phyloP scores from a whole-genome alignment of 2,113 vertebrate genomes.

The Pardalotus punctatus region DNA sequence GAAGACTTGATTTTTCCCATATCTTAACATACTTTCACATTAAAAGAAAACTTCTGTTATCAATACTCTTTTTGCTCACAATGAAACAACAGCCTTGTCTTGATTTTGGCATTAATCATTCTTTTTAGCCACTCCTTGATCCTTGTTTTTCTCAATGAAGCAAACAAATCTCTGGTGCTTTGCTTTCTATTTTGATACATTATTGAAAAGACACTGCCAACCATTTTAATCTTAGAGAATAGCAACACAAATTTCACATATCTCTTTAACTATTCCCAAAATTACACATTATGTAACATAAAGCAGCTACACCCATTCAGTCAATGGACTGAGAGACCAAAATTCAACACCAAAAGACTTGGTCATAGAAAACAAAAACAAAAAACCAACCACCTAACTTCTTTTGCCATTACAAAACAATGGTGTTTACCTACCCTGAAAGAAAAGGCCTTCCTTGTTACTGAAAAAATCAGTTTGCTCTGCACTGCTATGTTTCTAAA shows the following conservation, averaged over 20 bases:
- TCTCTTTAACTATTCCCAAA: background rate
- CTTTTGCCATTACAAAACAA: background rate
- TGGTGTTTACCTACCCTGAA: background rate
- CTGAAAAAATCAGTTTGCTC: conserved; percentile 10
- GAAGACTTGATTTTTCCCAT: background rate
- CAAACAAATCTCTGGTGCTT: background rate
- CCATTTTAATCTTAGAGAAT: background rate
- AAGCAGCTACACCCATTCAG: background rate
- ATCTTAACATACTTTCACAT: background rate
- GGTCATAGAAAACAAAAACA: background rate
- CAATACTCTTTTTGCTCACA: background rate
- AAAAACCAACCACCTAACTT: background rate
- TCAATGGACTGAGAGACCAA: background rate
- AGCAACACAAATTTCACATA: background rate
- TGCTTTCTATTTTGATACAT: background rate
- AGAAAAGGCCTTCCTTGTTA: background rate
- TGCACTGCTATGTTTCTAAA: conserved; percentile 11
- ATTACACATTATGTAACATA: background rate
- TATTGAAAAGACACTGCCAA: background rate
- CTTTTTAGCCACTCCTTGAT: background rate
- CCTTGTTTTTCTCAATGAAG: background rate
- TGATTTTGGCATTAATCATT: background rate
- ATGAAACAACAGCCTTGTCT: background rate
- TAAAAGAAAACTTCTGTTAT: background rate
- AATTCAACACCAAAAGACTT: background rate